Percentiles rank a stretch among this genome's conserved stretches.
Conservation (phyloP, 1,140 invertebrate species). For the Chelonus insularis region DNA sequence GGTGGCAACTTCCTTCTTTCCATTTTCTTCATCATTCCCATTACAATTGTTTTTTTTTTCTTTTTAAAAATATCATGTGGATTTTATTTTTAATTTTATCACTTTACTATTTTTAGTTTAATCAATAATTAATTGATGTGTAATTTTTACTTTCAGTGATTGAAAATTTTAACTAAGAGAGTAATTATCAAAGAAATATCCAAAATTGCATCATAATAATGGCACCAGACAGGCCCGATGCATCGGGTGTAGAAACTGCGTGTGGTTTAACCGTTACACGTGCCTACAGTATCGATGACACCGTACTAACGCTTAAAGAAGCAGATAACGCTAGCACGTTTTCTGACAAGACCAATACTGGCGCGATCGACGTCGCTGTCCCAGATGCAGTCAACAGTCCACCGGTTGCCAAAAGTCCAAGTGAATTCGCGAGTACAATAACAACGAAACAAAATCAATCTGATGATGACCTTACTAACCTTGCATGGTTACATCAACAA, state of each 20-base stretch:
- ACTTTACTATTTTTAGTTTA: not conserved
- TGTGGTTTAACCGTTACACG: slow-evolving; percentile 43
- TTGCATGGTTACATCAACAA: slow-evolving; percentile 89
- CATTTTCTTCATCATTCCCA: not conserved
- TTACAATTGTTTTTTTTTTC: not conserved
- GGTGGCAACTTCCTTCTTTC: slow-evolving; percentile 23
- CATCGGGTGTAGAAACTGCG: slow-evolving; percentile 47
- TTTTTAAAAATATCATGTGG: not conserved
- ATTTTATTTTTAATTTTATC: too few relatives aligned
- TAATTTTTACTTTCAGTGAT: slow-evolving; percentile 45
- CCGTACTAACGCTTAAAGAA: slow-evolving; percentile 43
- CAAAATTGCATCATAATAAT: slow-evolving; percentile 37
- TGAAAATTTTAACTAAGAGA: slow-evolving; percentile 19
- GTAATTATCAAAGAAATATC: slow-evolving; percentile 8
- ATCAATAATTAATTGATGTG: not conserved
- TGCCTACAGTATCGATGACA: slow-evolving; percentile 40
- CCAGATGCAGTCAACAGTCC: slow-evolving; percentile 33
- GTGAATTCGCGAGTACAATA: slow-evolving; percentile 27
- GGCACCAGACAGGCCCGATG: slow-evolving; percentile 58
- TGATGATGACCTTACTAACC: slow-evolving; percentile 86
- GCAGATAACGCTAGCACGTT: slow-evolving; percentile 41
- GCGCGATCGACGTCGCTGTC: not conserved
- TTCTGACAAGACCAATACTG: slow-evolving; percentile 32
- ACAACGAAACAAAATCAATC: slow-evolving; percentile 41
- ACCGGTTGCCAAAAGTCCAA: slow-evolving; percentile 32